phyloP scores from a whole-genome alignment of 2,113 vertebrate species.

The Isurus oxyrinchus region DNA sequence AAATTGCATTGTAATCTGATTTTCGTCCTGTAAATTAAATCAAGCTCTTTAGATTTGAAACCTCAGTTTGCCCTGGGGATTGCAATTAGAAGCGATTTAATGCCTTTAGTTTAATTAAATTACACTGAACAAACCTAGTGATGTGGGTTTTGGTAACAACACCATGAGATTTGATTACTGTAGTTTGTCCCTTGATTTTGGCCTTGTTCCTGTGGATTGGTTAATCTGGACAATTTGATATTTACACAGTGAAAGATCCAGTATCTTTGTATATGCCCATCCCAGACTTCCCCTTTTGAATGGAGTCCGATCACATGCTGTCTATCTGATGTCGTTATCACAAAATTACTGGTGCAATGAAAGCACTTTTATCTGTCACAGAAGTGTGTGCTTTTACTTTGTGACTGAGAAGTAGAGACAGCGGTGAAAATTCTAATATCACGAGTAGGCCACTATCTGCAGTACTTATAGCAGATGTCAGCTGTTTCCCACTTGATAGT shows the following conservation, averaged over 20 bases:
- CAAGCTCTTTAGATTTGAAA: neutral
- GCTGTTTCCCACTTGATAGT: neutral
- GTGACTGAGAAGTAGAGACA: neutral
- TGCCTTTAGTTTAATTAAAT: conserved; percentile 23
- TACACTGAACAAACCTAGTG: neutral
- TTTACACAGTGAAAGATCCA: neutral
- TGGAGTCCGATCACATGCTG: neutral
- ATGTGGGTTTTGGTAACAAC: conserved; percentile 18
- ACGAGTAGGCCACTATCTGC: neutral
- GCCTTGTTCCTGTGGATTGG: neutral
- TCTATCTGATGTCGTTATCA: neutral
- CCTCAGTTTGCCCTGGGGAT: neutral
- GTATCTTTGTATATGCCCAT: neutral
- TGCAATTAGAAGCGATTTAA: conserved; percentile 13
- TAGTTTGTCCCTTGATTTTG: too few species aligned
- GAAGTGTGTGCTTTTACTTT: neutral
- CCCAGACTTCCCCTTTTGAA: neutral
- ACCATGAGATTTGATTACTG: neutral
- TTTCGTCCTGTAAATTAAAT: neutral
- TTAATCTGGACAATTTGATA: neutral
- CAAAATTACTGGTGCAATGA: neutral
- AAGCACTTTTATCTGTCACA: neutral
- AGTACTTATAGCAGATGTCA: neutral
- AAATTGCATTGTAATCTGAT: neutral
- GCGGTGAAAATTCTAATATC: neutral